phyloP scores from a whole-genome alignment of 2,888 invertebrate genomes.

The Chrysomela aeneicollis region DNA sequence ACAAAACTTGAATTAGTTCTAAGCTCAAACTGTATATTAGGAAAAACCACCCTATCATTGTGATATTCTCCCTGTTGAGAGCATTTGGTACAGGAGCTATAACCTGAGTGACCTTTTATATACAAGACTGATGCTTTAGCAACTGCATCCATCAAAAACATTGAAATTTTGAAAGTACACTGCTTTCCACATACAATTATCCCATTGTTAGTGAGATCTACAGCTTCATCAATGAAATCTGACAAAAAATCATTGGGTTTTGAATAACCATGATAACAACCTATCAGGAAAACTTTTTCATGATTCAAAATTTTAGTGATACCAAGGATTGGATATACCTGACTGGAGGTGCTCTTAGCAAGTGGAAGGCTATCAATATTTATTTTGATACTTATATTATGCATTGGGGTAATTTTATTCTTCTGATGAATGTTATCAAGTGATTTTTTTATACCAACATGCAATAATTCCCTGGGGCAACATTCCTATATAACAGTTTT shows the following conservation, averaged over 20 bases:
- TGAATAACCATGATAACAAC: too few relatives aligned
- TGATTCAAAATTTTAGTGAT: slow-evolving; percentile 9
- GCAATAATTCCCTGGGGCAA: slow-evolving; percentile 1
- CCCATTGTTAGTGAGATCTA: slow-evolving; percentile 11
- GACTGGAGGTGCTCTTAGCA: slow-evolving; percentile 16
- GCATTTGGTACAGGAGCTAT: slow-evolving; percentile 10
- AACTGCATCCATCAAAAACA: slow-evolving; percentile 19
- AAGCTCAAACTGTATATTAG: slow-evolving; percentile 4
- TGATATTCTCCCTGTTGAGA: slow-evolving; percentile 6
- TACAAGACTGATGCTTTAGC: slow-evolving; percentile 4
- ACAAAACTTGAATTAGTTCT: slow-evolving; percentile 6
- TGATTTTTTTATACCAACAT: slow-evolving; percentile 19
- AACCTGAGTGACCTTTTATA: slow-evolving; percentile 17
- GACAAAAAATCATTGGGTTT: slow-evolving; percentile 17
- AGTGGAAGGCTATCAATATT: slow-evolving; percentile 25
- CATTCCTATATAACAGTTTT: too few relatives aligned
- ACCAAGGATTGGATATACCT: slow-evolving; percentile 21
- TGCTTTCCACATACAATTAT: neutral
- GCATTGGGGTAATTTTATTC: too few relatives aligned
- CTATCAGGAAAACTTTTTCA: slow-evolving; percentile 15
- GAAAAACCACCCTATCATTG: slow-evolving; percentile 13
- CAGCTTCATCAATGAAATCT: slow-evolving; percentile 8
- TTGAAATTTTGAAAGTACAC: slow-evolving; percentile 10
- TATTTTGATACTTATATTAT: too few relatives aligned
- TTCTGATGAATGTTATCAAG: too few relatives aligned